A percentile compares a stretch with the other conserved stretches of the same genome.
These are phyloP conservation scores for Morpho deidamia DNA, from an alignment of 2,888 invertebrate species.

Conservation along the genomic window DNA sequence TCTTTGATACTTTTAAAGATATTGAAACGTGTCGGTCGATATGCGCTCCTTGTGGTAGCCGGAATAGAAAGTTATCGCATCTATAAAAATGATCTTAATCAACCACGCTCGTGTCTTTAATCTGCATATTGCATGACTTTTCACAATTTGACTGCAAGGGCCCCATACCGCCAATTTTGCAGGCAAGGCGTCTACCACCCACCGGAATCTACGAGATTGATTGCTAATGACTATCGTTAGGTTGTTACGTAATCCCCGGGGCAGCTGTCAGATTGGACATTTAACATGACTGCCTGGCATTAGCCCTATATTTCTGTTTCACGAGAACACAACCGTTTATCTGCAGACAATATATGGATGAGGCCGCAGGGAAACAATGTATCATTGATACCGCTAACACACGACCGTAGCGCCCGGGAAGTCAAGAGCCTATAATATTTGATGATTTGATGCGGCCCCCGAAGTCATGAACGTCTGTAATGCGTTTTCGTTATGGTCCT, in stretches of 20 bases:
- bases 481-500: conserved; percentile 3
- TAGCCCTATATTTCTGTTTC: conserved; percentile 29
- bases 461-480: conserved; percentile 33
- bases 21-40: too few relatives aligned
- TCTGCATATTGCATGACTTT: conserved; percentile 25
- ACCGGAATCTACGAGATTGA: conserved; percentile 60
- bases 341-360: conserved; percentile 56
- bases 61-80: background rate
- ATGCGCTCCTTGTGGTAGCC: background rate
- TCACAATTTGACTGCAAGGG: conserved; percentile 48
- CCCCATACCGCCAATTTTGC: conserved; percentile 45
- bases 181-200: conserved; percentile 41
- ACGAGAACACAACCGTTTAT: conserved; percentile 39
- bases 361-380: conserved; percentile 47
- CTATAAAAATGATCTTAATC: conserved; percentile 24
- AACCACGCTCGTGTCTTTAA: conserved; percentile 36
- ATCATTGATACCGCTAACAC: conserved; percentile 53
- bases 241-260: conserved; percentile 54
- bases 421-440: conserved; percentile 44
- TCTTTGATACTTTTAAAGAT: too few relatives aligned
- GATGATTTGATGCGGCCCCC: conserved; percentile 43
- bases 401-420: conserved; percentile 32
- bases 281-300: conserved; percentile 27
- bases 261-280: conserved; percentile 33
- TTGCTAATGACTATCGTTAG: conserved; percentile 71